A percentile compares a stretch with the other conserved stretches of the same genome.
phyloP scores from a whole-genome alignment of 2,888 invertebrate genomes.

The Clistopyga incitator region DNA sequence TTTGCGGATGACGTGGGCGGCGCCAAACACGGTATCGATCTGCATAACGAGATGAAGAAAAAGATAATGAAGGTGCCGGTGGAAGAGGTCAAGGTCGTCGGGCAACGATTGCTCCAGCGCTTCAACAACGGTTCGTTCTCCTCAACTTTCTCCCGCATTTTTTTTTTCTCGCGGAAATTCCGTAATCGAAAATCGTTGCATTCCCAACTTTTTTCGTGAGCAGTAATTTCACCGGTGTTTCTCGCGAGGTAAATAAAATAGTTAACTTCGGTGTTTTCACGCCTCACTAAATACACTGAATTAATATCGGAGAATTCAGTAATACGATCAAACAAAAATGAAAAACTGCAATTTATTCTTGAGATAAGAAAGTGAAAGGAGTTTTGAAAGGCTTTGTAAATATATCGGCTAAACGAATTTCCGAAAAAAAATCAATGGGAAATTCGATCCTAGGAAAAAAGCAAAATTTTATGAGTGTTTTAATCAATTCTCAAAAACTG shows the following conservation, averaged over 20 bases:
- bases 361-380: background rate
- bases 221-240: background rate
- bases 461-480: no score
- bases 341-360: no score
- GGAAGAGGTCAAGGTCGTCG: slow-evolving; percentile 96
- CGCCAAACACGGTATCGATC: slow-evolving; percentile 95
- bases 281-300: background rate
- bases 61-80: slow-evolving; percentile 97
- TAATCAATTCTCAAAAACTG: no score
- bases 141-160: background rate
- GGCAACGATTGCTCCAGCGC: slow-evolving; percentile 89
- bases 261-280: background rate
- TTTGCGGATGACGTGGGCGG: slow-evolving; percentile 97
- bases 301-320: background rate
- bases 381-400: no score
- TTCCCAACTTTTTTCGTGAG: background rate
- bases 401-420: no score
- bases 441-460: no score
- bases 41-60: slow-evolving; percentile 97
- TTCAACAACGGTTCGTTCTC: slow-evolving; percentile 81
- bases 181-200: background rate
- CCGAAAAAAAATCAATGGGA: no score
- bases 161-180: background rate
- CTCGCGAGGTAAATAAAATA: background rate
- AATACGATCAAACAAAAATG: no score